These are phyloP conservation scores for Drosophila mayri DNA, from an alignment of 1,140 invertebrate species.

Conservation along the genomic window DNA sequence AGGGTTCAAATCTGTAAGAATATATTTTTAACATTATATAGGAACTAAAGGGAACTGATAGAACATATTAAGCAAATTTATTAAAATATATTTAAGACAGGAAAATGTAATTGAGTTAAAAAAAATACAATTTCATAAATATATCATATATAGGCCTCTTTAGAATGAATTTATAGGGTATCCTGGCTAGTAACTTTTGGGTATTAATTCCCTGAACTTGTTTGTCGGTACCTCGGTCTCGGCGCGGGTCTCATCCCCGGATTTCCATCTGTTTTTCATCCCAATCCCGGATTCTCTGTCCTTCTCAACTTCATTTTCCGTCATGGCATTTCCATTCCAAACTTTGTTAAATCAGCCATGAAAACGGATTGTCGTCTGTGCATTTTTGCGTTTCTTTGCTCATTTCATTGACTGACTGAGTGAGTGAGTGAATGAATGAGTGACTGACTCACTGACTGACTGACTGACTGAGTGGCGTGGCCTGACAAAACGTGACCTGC, in stretches of 20 bases:
- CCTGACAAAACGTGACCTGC: slow-evolving; percentile 71
- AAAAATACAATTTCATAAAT: background rate
- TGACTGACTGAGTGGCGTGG: slow-evolving; percentile 40
- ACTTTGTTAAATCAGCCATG: slow-evolving; percentile 81
- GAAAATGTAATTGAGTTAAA: background rate
- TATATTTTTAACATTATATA: background rate
- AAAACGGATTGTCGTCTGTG: slow-evolving; percentile 79
- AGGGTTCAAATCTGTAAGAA: background rate
- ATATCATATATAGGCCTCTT: too few relatives aligned
- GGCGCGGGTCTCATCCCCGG: background rate
- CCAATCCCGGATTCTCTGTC: slow-evolving; percentile 24
- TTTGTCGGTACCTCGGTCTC: slow-evolving; percentile 19
- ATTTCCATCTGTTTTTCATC: slow-evolving; percentile 23
- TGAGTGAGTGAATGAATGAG: slow-evolving; percentile 19
- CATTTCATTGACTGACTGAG: slow-evolving; percentile 65
- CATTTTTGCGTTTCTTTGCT: slow-evolving; percentile 74
- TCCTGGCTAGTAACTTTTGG: background rate
- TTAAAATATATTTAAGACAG: background rate
- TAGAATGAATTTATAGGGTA: background rate
- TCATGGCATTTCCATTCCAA: slow-evolving; percentile 57
- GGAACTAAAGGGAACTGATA: background rate
- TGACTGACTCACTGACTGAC: slow-evolving; percentile 11
- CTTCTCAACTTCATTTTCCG: slow-evolving; percentile 32
- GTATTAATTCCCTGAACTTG: slow-evolving; percentile 24
- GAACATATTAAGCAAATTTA: background rate